Evolutionary conservation across 2,113 vertebrate genomes (phyloP).

Genomic region (Colinus virginianus): DNA sequence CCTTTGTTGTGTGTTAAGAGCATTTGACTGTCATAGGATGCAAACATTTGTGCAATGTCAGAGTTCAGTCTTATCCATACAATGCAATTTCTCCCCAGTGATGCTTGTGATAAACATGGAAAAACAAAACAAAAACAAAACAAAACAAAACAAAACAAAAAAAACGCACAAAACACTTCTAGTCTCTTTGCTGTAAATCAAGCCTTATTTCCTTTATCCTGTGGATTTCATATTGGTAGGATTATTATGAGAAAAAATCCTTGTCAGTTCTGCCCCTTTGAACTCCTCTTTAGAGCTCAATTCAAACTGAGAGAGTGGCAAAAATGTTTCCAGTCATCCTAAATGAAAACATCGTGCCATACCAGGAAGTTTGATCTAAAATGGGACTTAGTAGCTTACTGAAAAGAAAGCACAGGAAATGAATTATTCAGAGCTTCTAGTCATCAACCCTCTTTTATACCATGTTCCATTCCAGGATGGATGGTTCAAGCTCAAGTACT

Average conservation of each 20-base stretch:
- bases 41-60: not conserved
- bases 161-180: not conserved
- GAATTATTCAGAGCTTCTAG: slow-evolving; percentile 61
- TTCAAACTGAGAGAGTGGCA: not conserved
- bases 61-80: not conserved
- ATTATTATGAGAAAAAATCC: not conserved
- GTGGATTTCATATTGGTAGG: not conserved
- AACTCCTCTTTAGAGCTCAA: not conserved
- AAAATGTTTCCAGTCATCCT: slow-evolving; percentile 24
- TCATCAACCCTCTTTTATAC: slow-evolving; percentile 62
- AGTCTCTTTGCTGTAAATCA: not conserved
- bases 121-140: not conserved
- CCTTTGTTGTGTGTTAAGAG: not conserved
- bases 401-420: not conserved
- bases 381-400: not conserved
- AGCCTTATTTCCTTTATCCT: not conserved
- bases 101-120: rapidly evolving
- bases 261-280: slow-evolving; percentile 1
- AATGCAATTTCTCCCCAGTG: rapidly evolving
- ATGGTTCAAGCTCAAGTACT: slow-evolving; percentile 47
- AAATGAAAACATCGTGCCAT: not conserved
- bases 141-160: not conserved
- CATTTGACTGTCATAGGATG: rapidly evolving
- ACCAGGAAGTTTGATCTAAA: slow-evolving; percentile 33
- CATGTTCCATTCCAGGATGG: slow-evolving; percentile 36